phyloP scores from a whole-genome alignment of 2,113 vertebrate species.

The Scolopax mira region DNA sequence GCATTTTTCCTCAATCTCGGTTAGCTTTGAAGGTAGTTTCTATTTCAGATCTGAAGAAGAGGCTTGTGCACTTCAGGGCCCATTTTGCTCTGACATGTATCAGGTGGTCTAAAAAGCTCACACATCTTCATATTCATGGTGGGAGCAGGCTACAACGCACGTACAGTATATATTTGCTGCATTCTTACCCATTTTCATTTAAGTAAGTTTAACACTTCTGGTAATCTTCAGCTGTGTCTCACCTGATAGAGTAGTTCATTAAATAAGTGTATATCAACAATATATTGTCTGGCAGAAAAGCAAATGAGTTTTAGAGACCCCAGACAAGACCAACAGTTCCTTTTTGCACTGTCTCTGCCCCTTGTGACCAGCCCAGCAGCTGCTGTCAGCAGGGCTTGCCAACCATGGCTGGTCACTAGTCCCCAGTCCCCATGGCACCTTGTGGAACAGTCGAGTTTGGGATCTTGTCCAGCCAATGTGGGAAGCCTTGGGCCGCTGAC shows the following conservation, averaged over 20 bases:
- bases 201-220: neutral
- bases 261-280: neutral
- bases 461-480: neutral
- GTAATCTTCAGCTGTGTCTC: neutral
- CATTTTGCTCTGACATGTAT: neutral
- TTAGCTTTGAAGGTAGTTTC: neutral
- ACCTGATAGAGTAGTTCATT: neutral
- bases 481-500: neutral
- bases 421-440: neutral
- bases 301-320: neutral
- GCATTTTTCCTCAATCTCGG: neutral
- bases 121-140: neutral
- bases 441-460: fast-evolving
- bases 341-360: too few relatives aligned
- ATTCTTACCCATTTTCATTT: neutral
- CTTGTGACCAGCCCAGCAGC: neutral
- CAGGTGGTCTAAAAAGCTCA: neutral
- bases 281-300: neutral
- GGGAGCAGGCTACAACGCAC: neutral
- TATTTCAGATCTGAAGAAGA: neutral
- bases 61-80: neutral
- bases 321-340: neutral
- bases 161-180: neutral
- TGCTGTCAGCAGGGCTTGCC: neutral
- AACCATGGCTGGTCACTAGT: fast-evolving